Base-by-base conservation (phyloP, 2,888 invertebrate species). In the Clunio marinus region DNA sequence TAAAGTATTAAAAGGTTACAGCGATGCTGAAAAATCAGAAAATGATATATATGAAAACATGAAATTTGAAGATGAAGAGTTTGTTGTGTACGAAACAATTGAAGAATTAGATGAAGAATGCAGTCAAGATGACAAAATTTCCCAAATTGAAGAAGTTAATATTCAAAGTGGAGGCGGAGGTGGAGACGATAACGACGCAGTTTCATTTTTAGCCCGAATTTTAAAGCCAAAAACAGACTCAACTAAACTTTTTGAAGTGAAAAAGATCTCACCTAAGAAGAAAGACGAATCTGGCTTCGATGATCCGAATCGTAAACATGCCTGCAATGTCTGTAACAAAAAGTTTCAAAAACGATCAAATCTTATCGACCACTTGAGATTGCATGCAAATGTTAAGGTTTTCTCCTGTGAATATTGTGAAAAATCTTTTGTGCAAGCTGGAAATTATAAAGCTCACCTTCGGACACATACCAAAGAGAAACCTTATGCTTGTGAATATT, bases 401-500 rank as follows among this genome's bases (percentile, higher is more conserved):
- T 74, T 70, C n/a, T 69, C 71, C 4, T 74, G 74, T 55, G 65
- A 71, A 3, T 68, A 70, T 24, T 74, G 74, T 41, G 72, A 70
- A 17, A 74, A 73, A 41, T 66, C 71, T 1, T 74, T 74, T 32
- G 74, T 74, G 2, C 74, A 74, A 58, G 66, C 72, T 7, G 73
- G 70, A 1, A 74, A 74, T 60, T 74, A 72, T 46, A 71, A 71
- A 15, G 70, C 72, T 1, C 74, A 74, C 20, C 8, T 73, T 24
- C 60, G 73, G 22, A 72, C 69, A 1, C 74, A 74, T 28, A 73
- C 74, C 0, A 72, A 72, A 10, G 74, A 74, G n/a, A 70, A 71
- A 5, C 74, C 74, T 1, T 74, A 27, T 17, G n/a, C 22, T 7
- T 51, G 51, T 51, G 24, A 68, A 1, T 22, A 72, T 1, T 74